Evolutionary conservation across 2,888 invertebrate species (phyloP), one percentile per base, ranked within the genome.

Genomic region (Drosophila helvetica): DNA sequence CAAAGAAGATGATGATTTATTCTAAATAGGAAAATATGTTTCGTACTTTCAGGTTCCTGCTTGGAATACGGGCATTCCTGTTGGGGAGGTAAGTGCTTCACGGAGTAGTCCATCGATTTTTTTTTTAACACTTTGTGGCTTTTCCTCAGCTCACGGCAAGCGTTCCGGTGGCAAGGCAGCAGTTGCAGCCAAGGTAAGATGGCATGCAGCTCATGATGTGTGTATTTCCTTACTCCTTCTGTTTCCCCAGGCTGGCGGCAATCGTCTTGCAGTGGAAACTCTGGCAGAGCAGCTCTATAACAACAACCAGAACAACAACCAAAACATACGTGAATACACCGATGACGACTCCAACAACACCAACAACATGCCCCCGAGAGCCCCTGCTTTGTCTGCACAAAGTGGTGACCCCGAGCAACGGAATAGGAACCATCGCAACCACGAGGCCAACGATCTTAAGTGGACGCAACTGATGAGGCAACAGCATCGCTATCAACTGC

Each of bases 61-160:
- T 68, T 91, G 81, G 91, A 91, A 85, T 91, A 91, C 75, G 91
- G 91, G 71, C 91, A 91, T 69, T 91, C 91, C 3, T 91, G 91
- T 70, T 91, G 91, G 91, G 91, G 91, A 60, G 91, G 91, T 91
- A 85, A 90, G 90, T 89, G 30, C 7, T 45, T 8, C 18, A 7
- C 9, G 17, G n/a, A 42, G 42, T 19, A 33, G 51, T 22, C 48
- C 12, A 43, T 54, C 7, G 25, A 9, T 7, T 18, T n/a, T n/a
- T 8, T 30, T 7, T 25, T 46, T 38, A 6, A 18, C 12, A n/a
- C 55, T 22, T 59, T 46, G 25, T 42, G 19, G 17, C 33, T 22
- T 50, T 52, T 17, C 15, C 42, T 48, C 17, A 86, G 86, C 88
- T 5, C 90, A 90, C 65, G 90, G 90, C 30, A 90, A 90, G 68